Conservation (phyloP, 2,113 vertebrate species). For the Podarcis muralis region DNA sequence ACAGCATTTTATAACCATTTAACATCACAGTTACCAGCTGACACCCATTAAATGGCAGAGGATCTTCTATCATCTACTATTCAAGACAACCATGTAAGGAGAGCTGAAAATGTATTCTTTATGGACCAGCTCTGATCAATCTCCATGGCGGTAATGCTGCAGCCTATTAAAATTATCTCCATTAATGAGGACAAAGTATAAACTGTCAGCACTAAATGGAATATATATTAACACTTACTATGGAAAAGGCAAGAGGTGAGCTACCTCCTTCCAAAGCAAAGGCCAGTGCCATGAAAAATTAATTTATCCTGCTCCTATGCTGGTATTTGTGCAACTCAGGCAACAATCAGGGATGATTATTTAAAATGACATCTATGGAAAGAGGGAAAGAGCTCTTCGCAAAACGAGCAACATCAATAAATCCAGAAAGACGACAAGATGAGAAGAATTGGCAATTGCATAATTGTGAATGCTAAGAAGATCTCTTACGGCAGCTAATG, state of each 20-base stretch:
- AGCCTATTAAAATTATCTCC: conserved; percentile 34
- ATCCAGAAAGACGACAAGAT: conserved; percentile 18
- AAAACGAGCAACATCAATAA: conserved; percentile 39
- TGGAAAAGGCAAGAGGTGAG: conserved; percentile 34
- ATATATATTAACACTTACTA: conserved; percentile 34
- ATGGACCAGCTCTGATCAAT: conserved; percentile 8
- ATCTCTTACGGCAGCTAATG: conserved; percentile 54
- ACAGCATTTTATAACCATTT: not conserved
- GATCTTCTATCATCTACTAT: not conserved
- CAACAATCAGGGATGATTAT: not conserved
- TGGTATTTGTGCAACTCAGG: conserved; percentile 22
- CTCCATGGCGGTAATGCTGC: not conserved
- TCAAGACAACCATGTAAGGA: not conserved
- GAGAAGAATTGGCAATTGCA: conserved; percentile 30
- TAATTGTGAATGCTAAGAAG: conserved; percentile 39
- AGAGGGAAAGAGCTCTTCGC: conserved; percentile 8
- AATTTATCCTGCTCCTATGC: not conserved
- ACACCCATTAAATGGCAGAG: not conserved
- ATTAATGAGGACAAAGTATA: conserved; percentile 48
- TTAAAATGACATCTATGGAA: conserved; percentile 42
- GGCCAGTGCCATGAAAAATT: conserved; percentile 41
- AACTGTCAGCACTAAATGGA: conserved; percentile 44
- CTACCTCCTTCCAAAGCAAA: conserved; percentile 12
- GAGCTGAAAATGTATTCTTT: not conserved
- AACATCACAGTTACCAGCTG: conserved; percentile 1